phyloP scores from a whole-genome alignment of 2,888 invertebrate species.

The Gortyna flavago region DNA sequence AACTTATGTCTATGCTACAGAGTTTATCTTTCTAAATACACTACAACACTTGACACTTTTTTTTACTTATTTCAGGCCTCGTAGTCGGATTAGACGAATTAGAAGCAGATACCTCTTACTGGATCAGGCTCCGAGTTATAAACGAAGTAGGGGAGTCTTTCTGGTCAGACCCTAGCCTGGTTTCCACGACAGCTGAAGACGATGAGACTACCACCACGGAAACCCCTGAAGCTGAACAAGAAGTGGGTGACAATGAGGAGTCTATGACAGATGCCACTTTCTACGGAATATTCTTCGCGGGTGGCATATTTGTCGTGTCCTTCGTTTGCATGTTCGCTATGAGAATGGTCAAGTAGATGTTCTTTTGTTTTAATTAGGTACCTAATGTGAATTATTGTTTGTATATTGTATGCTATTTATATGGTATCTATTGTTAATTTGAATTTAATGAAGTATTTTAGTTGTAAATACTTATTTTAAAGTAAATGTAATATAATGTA shows the following conservation, averaged over 20 bases:
- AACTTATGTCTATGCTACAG: background rate
- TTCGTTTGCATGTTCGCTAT: constrained; percentile 77
- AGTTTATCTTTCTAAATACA: background rate
- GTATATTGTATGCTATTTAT: background rate
- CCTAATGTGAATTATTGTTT: constrained; percentile 12
- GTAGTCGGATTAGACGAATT: constrained; percentile 67
- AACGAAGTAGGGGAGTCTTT: constrained; percentile 78
- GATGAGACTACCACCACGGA: constrained; percentile 46
- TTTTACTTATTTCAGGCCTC: constrained; percentile 65
- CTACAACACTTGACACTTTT: background rate
- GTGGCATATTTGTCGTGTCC: constrained; percentile 75
- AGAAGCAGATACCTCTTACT: constrained; percentile 76
- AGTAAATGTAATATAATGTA: constrained; percentile 1
- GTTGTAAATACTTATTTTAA: constrained; percentile 46
- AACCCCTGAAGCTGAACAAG: constrained; percentile 42
- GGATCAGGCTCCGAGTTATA: constrained; percentile 74
- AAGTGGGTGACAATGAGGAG: constrained; percentile 34
- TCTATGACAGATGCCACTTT: constrained; percentile 68
- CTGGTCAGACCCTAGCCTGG: constrained; percentile 75
- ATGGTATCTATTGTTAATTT: constrained; percentile 7
- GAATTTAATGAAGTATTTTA: constrained; percentile 21
- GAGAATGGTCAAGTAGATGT: constrained; percentile 73
- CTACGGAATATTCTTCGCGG: constrained; percentile 81
- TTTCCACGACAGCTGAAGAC: constrained; percentile 60
- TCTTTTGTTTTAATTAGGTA: background rate